phyloP scores from a whole-genome alignment of 2,888 invertebrate genomes.

The Drosophila borborema region DNA sequence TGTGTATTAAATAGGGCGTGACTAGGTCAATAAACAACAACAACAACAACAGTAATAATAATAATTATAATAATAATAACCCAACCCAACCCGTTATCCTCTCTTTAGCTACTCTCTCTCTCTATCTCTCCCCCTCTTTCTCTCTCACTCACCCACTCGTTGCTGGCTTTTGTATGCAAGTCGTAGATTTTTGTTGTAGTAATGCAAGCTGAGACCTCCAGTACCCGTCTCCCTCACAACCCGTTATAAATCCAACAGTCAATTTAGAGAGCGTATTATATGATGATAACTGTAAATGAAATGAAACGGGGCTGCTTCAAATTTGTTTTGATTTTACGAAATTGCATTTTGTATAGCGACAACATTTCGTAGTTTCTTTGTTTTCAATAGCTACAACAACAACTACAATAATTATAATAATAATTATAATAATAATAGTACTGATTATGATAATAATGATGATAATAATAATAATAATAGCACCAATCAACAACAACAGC shows the following conservation, averaged over 20 bases:
- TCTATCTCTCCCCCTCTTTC: conserved; percentile 1
- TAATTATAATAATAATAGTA: conserved; percentile 16
- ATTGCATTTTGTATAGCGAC: conserved; percentile 59
- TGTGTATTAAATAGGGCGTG: conserved; percentile 28
- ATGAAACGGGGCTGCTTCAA: conserved; percentile 47
- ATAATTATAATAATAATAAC: background rate
- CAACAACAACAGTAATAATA: background rate
- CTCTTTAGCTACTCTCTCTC: conserved; percentile 9
- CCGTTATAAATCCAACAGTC: background rate
- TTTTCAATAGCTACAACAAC: conserved; percentile 44
- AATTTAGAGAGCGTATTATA: conserved; percentile 34
- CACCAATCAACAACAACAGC: conserved; percentile 38
- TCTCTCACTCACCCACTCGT: conserved; percentile 13
- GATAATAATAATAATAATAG: conserved; percentile 12
- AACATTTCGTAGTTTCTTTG: conserved; percentile 44
- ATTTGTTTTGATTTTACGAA: conserved; percentile 41
- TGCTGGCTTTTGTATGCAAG: conserved; percentile 40
- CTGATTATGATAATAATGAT: too few species aligned
- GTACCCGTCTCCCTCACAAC: background rate
- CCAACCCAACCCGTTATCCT: background rate
- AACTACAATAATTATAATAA: conserved; percentile 27
- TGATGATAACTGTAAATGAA: conserved; percentile 21
- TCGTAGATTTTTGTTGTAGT: conserved; percentile 42
- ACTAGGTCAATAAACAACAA: background rate
- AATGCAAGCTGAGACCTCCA: conserved; percentile 30